Evolutionary conservation across 2,113 vertebrate genomes (phyloP), one percentile per base, ranked within the genome.

Genomic region (Clarias gariepinus): DNA sequence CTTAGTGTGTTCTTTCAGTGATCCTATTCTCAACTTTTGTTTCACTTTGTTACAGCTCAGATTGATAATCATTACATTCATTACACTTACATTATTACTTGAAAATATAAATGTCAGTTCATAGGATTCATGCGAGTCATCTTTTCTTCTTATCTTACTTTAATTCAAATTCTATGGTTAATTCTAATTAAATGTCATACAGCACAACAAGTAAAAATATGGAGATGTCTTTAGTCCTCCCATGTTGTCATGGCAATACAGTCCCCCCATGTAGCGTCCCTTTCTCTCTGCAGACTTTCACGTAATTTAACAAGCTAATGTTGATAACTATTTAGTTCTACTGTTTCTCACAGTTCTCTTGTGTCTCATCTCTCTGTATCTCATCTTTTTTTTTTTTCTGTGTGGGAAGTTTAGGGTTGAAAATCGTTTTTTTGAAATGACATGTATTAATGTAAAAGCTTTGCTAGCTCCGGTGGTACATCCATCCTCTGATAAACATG

Each of bases 381-480:
- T 82, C 41, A 47, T 18, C 23, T 11, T n/a, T 55, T 77, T 3
- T 73, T 3, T 53, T 36, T 33, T 77, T 23, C 63, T 33, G 11
- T n/a, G 19, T 66, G 66, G 28, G 57, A 7, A 68, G 28, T 19
- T 63, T 58, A 68, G 10, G 82, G 41, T 66, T 76, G 85, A 85
- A 77, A 66, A 63, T 55, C 23, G 15, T 52, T 36, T 30, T 36
- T 73, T 21, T 76, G 60, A 68, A 86, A 78, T 57, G 52, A 61
- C 33, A 55, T 77, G 28, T 81, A 82, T 87, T 87, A 87, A 82
- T 85, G 81, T 53, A 36, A 82, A 71, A 55, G 60, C 69, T 66
- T 68, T 85, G 61, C 61, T 57, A 85, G 47, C 88, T 87, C 25
- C 12, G 9, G 61, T 58, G 78, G 36, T 94, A 93, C 92, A 92